These are phyloP conservation scores for Mohoua ochrocephala DNA, from an alignment of 2,113 vertebrate genomes.

Conservation along the genomic window DNA sequence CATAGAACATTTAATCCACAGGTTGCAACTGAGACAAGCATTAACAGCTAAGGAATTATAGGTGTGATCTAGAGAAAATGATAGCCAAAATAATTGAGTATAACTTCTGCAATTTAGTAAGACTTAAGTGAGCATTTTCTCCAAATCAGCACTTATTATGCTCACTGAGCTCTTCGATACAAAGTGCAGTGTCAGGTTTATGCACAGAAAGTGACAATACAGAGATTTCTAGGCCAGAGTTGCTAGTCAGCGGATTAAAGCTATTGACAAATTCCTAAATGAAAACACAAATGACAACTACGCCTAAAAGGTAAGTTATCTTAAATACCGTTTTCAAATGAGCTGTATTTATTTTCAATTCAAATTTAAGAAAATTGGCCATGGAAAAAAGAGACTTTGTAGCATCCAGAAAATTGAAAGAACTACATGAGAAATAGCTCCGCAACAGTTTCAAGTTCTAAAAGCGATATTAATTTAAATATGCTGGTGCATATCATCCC, in stretches of 20 bases:
- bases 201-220: constrained; percentile 81
- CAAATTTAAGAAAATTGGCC: not conserved
- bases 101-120: not conserved
- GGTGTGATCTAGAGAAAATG: not conserved
- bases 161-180: constrained; percentile 65
- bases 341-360: not conserved
- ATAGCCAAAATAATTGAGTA: not conserved
- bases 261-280: constrained; percentile 69
- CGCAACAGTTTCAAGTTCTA: not conserved
- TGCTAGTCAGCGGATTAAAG: constrained; percentile 74
- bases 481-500: not conserved
- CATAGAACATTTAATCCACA: not conserved
- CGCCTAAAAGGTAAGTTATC: not conserved
- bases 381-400: not conserved
- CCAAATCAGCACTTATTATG: constrained; percentile 2
- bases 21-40: not conserved
- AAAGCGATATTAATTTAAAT: not conserved
- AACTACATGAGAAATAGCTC: not conserved
- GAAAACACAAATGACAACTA: constrained; percentile 65
- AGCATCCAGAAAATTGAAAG: not conserved
- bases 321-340: not conserved
- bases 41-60: not conserved
- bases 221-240: constrained; percentile 69
- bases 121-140: constrained; percentile 29
- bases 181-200: constrained; percentile 78